A percentile compares a stretch with the other conserved stretches of the same genome.
Evolutionary conservation across 2,888 invertebrate genomes (phyloP).

Genomic region (Dilophus febrilis): DNA sequence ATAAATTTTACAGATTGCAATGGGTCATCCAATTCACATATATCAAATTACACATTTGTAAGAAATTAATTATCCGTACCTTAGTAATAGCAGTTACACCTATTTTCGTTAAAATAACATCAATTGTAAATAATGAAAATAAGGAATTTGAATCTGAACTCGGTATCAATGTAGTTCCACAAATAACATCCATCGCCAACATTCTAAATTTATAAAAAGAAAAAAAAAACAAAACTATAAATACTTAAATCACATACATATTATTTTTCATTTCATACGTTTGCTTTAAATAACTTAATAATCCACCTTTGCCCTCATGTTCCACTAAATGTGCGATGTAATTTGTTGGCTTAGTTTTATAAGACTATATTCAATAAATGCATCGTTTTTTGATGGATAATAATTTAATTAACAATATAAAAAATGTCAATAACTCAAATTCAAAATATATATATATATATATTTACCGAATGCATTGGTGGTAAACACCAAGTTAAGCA

Average conservation of each 20-base stretch:
- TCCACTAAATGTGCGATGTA: constrained; percentile 68
- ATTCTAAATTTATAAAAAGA: constrained; percentile 31
- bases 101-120: constrained; percentile 57
- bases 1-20: too few relatives aligned
- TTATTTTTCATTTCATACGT: constrained; percentile 34
- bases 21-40: constrained; percentile 5
- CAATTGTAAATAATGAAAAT: constrained; percentile 56
- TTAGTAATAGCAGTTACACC: too few relatives aligned
- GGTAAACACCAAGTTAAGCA: constrained; percentile 28
- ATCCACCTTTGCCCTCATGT: constrained; percentile 71
- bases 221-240: background rate
- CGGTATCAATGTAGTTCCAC: constrained; percentile 29
- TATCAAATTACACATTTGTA: too few relatives aligned
- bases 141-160: constrained; percentile 67
- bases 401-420: too few relatives aligned
- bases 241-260: too few relatives aligned
- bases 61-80: too few relatives aligned
- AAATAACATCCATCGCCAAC: constrained; percentile 36
- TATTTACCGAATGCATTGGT: constrained; percentile 16
- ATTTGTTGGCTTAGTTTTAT: constrained; percentile 30
- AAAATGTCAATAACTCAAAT: too few relatives aligned
- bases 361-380: too few relatives aligned
- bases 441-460: too few relatives aligned
- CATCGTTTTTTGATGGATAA: too few relatives aligned
- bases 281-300: constrained; percentile 58